Evolutionary conservation across 2,797 vertebrate genomes (phyloP).

Genomic region (Hephaestus fuliginosus): DNA sequence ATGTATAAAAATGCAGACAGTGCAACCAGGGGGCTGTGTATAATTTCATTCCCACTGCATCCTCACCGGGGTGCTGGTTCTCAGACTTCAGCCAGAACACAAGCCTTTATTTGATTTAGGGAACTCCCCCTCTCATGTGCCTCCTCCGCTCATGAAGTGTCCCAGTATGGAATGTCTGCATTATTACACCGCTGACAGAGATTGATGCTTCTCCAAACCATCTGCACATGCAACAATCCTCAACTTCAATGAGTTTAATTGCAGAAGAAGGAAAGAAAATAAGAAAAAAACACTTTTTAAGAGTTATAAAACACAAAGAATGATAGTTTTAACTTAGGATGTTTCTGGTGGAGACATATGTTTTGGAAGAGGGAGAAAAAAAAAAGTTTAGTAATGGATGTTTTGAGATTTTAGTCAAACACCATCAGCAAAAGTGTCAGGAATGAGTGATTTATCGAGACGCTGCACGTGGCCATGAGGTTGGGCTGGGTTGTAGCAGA

Average conservation of each 20-base stretch:
- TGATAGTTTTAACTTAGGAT: conserved; percentile 37
- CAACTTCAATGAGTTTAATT: conserved; percentile 72
- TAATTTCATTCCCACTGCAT: conserved; percentile 86
- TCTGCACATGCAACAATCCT: conserved; percentile 80
- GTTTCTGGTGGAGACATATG: conserved; percentile 49
- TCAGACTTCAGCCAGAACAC: conserved; percentile 77
- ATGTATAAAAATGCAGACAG: conserved; percentile 83
- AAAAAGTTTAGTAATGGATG: conserved; percentile 32
- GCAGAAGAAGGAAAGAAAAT: conserved; percentile 31
- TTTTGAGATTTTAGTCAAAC: conserved; percentile 49
- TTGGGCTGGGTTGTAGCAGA: conserved; percentile 43
- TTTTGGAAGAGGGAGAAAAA: conserved; percentile 17
- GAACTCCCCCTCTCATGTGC: conserved; percentile 73
- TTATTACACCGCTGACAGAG: conserved; percentile 84
- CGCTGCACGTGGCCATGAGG: conserved; percentile 31
- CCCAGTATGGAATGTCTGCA: conserved; percentile 84
- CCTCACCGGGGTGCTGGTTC: conserved; percentile 84
- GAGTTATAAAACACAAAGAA: conserved; percentile 32
- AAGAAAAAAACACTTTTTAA: not conserved
- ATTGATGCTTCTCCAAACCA: conserved; percentile 81
- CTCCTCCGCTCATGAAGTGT: conserved; percentile 79
- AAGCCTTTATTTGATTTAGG: conserved; percentile 85
- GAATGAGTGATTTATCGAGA: conserved; percentile 54
- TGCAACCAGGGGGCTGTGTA: conserved; percentile 70
- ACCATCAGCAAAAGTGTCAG: conserved; percentile 47